Base-by-base conservation (phyloP, 2,888 invertebrate species). In the Thera britannica region DNA sequence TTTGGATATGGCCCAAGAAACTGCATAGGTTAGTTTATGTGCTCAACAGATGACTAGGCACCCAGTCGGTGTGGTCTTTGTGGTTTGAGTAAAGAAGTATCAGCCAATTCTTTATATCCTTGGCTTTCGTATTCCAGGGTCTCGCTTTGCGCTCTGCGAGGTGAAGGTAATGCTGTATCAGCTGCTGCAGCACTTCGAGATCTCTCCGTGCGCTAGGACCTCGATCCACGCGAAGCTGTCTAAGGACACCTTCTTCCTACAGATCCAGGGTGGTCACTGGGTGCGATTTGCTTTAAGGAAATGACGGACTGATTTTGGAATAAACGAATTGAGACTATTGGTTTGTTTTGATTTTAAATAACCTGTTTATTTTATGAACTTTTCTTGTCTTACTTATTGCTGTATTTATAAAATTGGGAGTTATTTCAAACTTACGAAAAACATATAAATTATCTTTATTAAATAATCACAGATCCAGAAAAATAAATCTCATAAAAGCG, bases 81-180 rank as follows among this genome's bases (percentile, higher is more conserved):
- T 23, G 23, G 23, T 23, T 23, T 23, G 23, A 23, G 23, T 23
- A 23, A 23, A 23, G 23, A 23, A 23, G 23, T 23, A 1, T 23
- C 23, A 23, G 23, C 23, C 23, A 23, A 23, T 23, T 23, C 23
- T 23, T 23, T 1, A 23, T 23, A 23, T 23, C 23, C 7, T 58
- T n/a, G n/a, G 3, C 7, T 44, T 46, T 51, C 3, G 35, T 51
- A 62, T 65, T 72, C 5, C 76, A 88, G 87, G 83, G 0, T 88
- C 88, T 9, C 77, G 90, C 34, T 90, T 90, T 72, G 90, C 90
- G 1, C 80, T 90, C 2, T 87, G 86, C 59, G 89, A 90, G 68
- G 69, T 89, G 8, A 91, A 91, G 65, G 83, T 88, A 44, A 79
- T 89, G 80, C 58, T 80, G 0, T 90, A 87, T 72, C 84, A 87